A percentile compares a stretch with the other conserved stretches of the same genome.
phyloP scores from a whole-genome alignment of 2,113 vertebrate genomes.

The Amphiprion ocellaris region DNA sequence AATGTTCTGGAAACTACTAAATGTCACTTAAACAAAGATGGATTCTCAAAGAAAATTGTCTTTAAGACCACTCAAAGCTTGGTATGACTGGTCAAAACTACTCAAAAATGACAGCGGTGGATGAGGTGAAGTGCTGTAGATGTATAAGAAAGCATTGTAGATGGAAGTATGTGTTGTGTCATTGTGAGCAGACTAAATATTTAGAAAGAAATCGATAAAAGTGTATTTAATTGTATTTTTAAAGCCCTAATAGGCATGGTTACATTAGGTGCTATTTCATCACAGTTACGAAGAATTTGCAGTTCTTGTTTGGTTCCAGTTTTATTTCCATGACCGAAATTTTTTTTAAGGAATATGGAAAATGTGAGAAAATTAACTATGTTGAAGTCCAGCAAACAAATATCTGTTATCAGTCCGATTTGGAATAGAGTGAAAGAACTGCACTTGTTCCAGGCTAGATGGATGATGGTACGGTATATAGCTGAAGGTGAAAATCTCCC shows the following conservation, averaged over 20 bases:
- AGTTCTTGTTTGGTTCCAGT: too few relatives aligned
- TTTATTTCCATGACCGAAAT: too few relatives aligned
- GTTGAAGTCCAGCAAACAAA: background rate
- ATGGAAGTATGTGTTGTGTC: background rate
- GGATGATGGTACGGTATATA: background rate
- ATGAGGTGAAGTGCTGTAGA: background rate
- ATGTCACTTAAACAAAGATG: slow-evolving; percentile 9
- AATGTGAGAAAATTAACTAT: too few relatives aligned
- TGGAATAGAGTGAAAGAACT: background rate
- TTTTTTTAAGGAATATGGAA: too few relatives aligned
- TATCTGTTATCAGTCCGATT: background rate
- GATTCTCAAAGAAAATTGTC: background rate
- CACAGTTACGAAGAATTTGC: too few relatives aligned
- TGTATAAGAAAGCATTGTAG: background rate
- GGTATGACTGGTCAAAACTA: background rate
- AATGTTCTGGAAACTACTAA: background rate
- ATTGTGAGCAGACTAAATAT: background rate
- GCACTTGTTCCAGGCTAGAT: background rate
- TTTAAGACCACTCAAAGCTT: background rate
- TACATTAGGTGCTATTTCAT: too few relatives aligned
- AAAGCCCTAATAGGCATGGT: too few relatives aligned
- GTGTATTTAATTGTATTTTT: too few relatives aligned
- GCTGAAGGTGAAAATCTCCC: background rate
- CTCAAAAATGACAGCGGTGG: slow-evolving; percentile 20
- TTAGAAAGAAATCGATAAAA: too few relatives aligned